Evolutionary conservation across 1,140 invertebrate genomes (phyloP).

Genomic region (Drosophila ironensis): DNA sequence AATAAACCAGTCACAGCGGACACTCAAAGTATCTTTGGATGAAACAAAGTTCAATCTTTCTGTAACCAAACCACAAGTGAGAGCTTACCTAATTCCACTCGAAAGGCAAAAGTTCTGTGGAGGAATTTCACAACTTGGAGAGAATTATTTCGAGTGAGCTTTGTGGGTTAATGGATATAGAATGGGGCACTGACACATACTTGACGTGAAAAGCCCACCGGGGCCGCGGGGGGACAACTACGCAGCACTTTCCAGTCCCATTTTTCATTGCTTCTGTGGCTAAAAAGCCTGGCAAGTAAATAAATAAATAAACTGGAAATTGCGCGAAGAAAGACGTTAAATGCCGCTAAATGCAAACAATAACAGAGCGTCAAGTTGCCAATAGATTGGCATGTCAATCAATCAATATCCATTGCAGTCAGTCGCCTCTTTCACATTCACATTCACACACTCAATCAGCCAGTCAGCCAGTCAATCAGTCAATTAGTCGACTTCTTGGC

Average conservation of each 20-base stretch:
- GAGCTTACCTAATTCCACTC: no score
- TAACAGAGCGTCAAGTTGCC: slow-evolving; percentile 55
- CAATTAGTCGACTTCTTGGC: slow-evolving; percentile 22
- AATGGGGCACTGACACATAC: slow-evolving; percentile 1
- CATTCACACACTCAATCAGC: slow-evolving; percentile 6
- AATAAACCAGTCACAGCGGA: slow-evolving; percentile 12
- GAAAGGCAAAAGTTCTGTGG: no score
- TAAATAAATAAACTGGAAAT: slow-evolving; percentile 7
- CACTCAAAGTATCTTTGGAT: no score
- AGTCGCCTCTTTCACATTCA: slow-evolving; percentile 6
- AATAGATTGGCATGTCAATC: slow-evolving; percentile 47
- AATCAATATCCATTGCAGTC: slow-evolving; percentile 34
- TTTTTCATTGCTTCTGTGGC: neutral
- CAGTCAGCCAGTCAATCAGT: slow-evolving; percentile 18
- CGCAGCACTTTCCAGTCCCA: slow-evolving; percentile 7
- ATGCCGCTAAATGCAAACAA: slow-evolving; percentile 30
- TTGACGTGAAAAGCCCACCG: slow-evolving; percentile 1
- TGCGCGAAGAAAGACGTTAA: slow-evolving; percentile 8
- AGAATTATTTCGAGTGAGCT: slow-evolving; percentile 4
- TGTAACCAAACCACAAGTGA: no score
- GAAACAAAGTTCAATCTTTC: no score
- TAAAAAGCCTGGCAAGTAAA: neutral
- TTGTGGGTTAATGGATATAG: slow-evolving; percentile 58
- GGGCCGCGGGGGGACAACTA: neutral
- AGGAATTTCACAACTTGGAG: no score